A percentile compares a stretch with the other conserved stretches of the same genome.
Evolutionary conservation across 2,888 invertebrate species (phyloP).

Genomic region (Clostera curtula): DNA sequence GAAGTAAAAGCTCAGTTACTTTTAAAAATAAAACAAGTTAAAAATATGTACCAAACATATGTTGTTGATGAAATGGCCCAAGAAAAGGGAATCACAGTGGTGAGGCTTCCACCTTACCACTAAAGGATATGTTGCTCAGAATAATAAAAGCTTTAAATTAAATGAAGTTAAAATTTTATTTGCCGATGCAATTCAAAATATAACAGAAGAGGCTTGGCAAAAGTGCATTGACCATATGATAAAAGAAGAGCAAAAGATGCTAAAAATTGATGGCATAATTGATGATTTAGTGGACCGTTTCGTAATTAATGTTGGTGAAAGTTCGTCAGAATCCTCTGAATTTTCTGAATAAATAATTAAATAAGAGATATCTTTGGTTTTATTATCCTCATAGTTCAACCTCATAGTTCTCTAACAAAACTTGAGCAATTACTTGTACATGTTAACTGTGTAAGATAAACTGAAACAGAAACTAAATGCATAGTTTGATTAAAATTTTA

Average conservation of each 20-base stretch:
- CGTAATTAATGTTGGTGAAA: no score
- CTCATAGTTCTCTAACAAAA: no score
- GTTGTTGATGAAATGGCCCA: slow-evolving; percentile 4
- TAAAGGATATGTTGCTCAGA: slow-evolving; percentile 2
- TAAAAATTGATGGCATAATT: no score
- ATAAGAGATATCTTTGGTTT: no score
- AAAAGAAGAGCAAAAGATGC: not conserved
- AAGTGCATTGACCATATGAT: not conserved
- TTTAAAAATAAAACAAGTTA: slow-evolving; percentile 3
- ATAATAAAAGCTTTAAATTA: slow-evolving; percentile 2
- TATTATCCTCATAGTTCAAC: no score
- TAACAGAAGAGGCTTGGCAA: not conserved
- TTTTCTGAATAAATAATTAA: no score
- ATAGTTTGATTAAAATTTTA: no score
- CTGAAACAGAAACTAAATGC: no score
- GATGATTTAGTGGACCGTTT: no score
- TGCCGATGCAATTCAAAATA: slow-evolving; percentile 1
- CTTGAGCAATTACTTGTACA: no score
- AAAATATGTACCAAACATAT: slow-evolving; percentile 2
- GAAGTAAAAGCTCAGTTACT: slow-evolving; percentile 3
- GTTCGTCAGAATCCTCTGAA: no score
- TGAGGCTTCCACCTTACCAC: slow-evolving; percentile 4
- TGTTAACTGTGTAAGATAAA: no score
- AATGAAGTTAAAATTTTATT: slow-evolving; percentile 2
- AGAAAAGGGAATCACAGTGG: slow-evolving; percentile 1